These are phyloP conservation scores for Slavum lentiscoides DNA, from an alignment of 2,888 invertebrate genomes.

Conservation along the genomic window DNA sequence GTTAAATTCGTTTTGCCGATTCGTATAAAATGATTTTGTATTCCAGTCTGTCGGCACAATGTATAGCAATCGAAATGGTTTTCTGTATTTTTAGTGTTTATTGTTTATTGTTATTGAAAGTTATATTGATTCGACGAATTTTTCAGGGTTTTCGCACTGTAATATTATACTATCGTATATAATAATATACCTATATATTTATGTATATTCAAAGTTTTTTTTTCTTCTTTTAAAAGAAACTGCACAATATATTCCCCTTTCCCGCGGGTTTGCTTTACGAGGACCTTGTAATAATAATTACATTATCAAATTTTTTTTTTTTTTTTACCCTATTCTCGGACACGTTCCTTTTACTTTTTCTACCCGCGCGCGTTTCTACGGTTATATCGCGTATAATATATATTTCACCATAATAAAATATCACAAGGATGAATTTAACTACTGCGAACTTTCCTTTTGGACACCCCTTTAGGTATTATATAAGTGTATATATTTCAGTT, in stretches of 20 bases:
- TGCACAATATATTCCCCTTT: background rate
- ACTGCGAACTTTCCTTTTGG: background rate
- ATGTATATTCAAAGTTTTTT: too few relatives aligned
- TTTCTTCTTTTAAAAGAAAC: background rate
- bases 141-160: too few relatives aligned
- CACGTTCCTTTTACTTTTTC: background rate
- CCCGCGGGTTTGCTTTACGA: background rate
- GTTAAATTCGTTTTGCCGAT: too few relatives aligned
- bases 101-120: too few relatives aligned
- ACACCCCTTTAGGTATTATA: background rate
- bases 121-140: too few relatives aligned
- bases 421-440: background rate
- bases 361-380: background rate
- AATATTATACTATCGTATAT: too few relatives aligned
- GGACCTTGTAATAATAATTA: background rate
- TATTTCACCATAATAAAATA: background rate
- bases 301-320: background rate
- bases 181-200: too few relatives aligned
- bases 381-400: background rate
- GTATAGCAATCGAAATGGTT: too few relatives aligned
- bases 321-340: background rate
- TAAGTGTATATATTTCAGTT: constrained; percentile 14
- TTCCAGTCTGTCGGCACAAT: too few relatives aligned
- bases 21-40: too few relatives aligned
- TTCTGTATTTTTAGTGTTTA: too few relatives aligned